Percentiles rank a stretch among this genome's conserved stretches.
phyloP scores from a whole-genome alignment of 2,797 vertebrate genomes.

The Aulostomus chinensis region DNA sequence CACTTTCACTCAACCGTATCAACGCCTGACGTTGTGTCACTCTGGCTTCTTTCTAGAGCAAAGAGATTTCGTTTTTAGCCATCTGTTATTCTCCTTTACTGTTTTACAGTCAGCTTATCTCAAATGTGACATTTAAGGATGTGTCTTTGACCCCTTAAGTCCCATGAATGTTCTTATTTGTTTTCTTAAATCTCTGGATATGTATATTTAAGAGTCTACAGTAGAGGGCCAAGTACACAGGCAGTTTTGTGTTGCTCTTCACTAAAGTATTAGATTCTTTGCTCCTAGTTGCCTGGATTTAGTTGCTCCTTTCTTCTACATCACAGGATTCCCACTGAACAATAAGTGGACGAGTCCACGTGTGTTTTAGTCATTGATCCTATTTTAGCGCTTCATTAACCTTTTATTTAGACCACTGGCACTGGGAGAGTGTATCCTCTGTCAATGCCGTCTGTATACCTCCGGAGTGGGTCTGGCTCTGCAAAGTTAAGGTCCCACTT shows the following conservation, averaged over 20 bases:
- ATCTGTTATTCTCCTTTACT: background rate
- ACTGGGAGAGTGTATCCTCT: too few relatives aligned
- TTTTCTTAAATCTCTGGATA: too few relatives aligned
- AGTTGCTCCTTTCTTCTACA: too few relatives aligned
- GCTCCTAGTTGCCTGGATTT: background rate
- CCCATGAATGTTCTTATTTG: background rate
- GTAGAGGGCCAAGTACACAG: background rate
- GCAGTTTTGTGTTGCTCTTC: background rate
- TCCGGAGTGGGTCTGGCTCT: constrained; percentile 46
- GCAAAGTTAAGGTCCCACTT: constrained; percentile 29
- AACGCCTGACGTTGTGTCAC: constrained; percentile 22
- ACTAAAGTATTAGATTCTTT: background rate
- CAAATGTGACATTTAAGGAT: too few relatives aligned
- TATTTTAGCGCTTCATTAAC: too few relatives aligned
- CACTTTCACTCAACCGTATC: constrained; percentile 35
- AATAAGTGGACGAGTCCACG: too few relatives aligned
- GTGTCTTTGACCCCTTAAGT: too few relatives aligned
- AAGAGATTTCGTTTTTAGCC: constrained; percentile 29
- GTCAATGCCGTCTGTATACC: background rate
- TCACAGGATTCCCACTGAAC: too few relatives aligned
- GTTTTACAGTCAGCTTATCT: background rate
- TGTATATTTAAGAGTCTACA: background rate
- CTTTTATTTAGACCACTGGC: too few relatives aligned
- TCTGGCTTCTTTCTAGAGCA: constrained; percentile 31
- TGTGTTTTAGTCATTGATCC: too few relatives aligned